Evolutionary conservation across 2,888 invertebrate species (phyloP).

Genomic region (Heteromurus nitidus): DNA sequence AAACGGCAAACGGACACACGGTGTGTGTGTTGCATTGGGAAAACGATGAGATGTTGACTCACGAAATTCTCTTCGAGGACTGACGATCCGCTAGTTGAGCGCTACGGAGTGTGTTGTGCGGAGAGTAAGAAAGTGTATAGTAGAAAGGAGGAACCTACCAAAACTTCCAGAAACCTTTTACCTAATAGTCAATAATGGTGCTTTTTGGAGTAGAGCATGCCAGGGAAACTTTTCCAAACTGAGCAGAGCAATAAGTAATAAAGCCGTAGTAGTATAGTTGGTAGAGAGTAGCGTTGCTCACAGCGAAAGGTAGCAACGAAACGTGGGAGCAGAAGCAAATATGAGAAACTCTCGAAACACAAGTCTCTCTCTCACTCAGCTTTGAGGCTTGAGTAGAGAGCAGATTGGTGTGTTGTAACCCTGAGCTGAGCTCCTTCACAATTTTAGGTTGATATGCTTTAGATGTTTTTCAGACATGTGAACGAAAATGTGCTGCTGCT

Average conservation of each 20-base stretch:
- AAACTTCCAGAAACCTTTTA: constrained; percentile 32
- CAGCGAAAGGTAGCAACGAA: constrained; percentile 18
- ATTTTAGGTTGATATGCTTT: no score
- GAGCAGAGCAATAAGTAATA: background rate
- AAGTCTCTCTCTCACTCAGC: background rate
- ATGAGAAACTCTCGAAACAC: no score
- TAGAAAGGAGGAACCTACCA: constrained; percentile 13
- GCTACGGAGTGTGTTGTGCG: constrained; percentile 21
- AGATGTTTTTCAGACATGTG: no score
- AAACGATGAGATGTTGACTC: constrained; percentile 43
- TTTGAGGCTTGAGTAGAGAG: no score
- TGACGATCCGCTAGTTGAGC: constrained; percentile 31
- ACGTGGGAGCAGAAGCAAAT: constrained; percentile 20
- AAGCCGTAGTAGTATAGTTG: no score
- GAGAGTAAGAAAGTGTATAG: background rate
- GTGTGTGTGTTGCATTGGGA: background rate
- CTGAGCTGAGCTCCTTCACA: no score
- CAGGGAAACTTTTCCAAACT: constrained; percentile 43
- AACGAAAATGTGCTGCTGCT: no score
- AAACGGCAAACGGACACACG: background rate
- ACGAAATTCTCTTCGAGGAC: constrained; percentile 56
- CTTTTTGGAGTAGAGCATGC: constrained; percentile 36
- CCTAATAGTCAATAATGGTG: background rate
- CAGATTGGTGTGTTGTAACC: no score
- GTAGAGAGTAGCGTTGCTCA: no score